Evolutionary conservation across 2,113 vertebrate genomes (phyloP).

Genomic region (Strigops habroptila): DNA sequence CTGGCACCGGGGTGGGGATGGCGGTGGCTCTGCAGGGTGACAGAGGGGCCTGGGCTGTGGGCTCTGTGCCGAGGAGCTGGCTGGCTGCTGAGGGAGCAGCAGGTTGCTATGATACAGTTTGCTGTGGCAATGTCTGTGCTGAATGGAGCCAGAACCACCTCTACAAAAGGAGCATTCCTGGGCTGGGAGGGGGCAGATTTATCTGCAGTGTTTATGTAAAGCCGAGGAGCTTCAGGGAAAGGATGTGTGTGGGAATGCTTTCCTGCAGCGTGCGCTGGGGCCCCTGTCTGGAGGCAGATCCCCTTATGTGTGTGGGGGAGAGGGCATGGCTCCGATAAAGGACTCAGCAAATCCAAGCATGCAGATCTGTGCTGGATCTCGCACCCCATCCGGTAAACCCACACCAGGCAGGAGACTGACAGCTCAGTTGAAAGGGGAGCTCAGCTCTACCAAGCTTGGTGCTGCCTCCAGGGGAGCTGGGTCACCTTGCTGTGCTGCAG

Average conservation of each 20-base stretch:
- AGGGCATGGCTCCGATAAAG: neutral
- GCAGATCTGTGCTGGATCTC: neutral
- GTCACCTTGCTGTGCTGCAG: neutral
- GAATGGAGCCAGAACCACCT: slow-evolving; percentile 21
- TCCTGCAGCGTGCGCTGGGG: neutral
- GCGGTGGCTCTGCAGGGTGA: fast-evolving
- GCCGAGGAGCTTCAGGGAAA: neutral
- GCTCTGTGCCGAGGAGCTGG: neutral
- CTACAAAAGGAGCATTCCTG: slow-evolving; percentile 44
- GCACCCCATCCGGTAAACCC: fast-evolving
- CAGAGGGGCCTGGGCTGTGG: fast-evolving
- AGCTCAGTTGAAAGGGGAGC: neutral
- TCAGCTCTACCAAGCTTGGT: neutral
- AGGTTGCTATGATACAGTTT: slow-evolving; percentile 54
- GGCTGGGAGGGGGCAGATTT: slow-evolving; percentile 28
- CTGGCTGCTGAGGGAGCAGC: neutral
- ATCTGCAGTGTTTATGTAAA: slow-evolving; percentile 33
- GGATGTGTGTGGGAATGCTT: neutral
- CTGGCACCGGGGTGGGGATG: too few species aligned
- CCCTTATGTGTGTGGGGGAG: neutral
- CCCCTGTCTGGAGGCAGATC: neutral
- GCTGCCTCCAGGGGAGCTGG: neutral
- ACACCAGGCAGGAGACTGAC: fast-evolving
- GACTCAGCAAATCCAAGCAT: neutral
- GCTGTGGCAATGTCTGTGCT: slow-evolving; percentile 20